Percentiles rank a stretch among this genome's conserved stretches.
Conservation (phyloP, 2,113 vertebrate species). For the Catharus fuscescens region DNA sequence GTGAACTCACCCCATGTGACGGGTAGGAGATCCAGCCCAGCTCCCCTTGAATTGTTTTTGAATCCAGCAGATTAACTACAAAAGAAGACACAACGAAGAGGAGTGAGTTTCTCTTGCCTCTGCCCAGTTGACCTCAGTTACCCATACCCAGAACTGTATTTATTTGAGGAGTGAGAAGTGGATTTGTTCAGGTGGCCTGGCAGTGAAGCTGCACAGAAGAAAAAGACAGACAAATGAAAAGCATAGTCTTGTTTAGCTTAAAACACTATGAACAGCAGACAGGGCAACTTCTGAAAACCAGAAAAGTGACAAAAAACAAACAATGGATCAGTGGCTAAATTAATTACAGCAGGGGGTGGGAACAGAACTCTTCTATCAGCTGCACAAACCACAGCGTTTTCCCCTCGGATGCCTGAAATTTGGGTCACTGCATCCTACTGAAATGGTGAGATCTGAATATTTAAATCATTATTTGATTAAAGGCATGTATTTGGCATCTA, state of each 20-base stretch:
- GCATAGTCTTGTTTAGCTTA: not conserved
- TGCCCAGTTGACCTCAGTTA: constrained; percentile 75
- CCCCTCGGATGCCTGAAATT: constrained; percentile 9
- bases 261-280: constrained; percentile 25
- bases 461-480: constrained; percentile 38
- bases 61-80: constrained; percentile 98
- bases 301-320: constrained; percentile 50
- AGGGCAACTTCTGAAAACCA: constrained; percentile 34
- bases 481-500: not conserved
- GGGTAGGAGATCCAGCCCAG: constrained; percentile 99
- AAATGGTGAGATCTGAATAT: constrained; percentile 12
- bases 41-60: constrained; percentile 97
- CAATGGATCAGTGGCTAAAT: constrained; percentile 35
- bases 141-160: constrained; percentile 56
- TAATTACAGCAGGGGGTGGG: constrained; percentile 36
- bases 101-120: constrained; percentile 55
- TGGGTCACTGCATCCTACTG: constrained; percentile 29
- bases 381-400: not conserved
- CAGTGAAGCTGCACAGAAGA: constrained; percentile 40
- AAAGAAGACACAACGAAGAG: constrained; percentile 72
- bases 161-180: constrained; percentile 55
- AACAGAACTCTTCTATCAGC: not conserved
- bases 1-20: constrained; percentile 92
- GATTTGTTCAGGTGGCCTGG: constrained; percentile 79
- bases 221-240: constrained; percentile 53